Evolutionary conservation across 1,140 invertebrate species (phyloP).

Genomic region (Eurosta solidaginis): DNA sequence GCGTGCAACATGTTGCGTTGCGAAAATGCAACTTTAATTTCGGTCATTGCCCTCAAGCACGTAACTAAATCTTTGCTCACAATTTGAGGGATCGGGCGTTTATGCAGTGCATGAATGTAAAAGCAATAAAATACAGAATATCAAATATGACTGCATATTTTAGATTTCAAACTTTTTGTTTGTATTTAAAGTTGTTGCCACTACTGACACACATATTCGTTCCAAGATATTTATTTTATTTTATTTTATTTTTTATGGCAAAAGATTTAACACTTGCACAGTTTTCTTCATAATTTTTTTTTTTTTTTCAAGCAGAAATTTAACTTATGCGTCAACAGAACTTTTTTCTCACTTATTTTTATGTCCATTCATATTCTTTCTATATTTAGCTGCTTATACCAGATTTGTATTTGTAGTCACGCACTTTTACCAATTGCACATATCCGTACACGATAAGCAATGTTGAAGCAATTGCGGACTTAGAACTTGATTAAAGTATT

Average conservation of each 20-base stretch:
- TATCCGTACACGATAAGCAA: neutral
- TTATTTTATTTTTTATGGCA: too few species aligned
- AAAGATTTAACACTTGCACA: too few species aligned
- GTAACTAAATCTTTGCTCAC: neutral
- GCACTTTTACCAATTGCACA: neutral
- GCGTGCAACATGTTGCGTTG: neutral
- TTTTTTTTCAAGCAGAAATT: neutral
- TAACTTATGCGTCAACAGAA: neutral
- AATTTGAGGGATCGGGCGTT: neutral
- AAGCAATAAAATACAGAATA: neutral
- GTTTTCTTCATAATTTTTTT: neutral
- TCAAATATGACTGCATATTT: neutral
- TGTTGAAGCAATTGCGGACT: neutral
- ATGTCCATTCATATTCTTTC: neutral
- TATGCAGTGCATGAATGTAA: neutral
- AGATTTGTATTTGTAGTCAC: neutral
- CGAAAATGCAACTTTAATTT: neutral
- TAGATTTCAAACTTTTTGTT: too few species aligned
- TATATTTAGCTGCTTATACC: neutral
- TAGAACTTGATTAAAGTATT: neutral
- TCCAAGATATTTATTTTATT: too few species aligned
- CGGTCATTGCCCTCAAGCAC: conserved; percentile 1
- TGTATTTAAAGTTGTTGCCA: too few species aligned
- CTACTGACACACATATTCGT: too few species aligned
- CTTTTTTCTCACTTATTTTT: neutral